phyloP scores from a whole-genome alignment of 2,797 vertebrate species.

The Hydrophis major region DNA sequence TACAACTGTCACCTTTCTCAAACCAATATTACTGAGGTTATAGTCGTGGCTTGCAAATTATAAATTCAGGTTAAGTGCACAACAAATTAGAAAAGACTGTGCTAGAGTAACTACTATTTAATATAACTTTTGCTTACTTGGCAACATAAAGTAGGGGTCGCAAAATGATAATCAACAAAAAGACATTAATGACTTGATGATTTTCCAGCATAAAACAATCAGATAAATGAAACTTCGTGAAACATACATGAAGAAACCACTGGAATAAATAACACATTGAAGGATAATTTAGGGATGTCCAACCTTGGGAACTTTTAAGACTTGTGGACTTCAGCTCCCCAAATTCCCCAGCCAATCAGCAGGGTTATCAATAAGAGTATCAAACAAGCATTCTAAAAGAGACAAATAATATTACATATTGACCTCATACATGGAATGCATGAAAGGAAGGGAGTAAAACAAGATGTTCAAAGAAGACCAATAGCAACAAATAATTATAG shows the following conservation, averaged over 20 bases:
- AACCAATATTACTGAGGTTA: not conserved
- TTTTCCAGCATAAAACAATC: not conserved
- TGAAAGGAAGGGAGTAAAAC: not conserved
- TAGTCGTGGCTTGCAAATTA: not conserved
- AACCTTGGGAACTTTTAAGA: not conserved
- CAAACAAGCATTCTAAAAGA: not conserved
- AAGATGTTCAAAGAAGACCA: not conserved
- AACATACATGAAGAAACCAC: not conserved
- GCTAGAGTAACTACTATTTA: not conserved
- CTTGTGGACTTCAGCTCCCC: not conserved
- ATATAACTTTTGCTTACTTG: not conserved
- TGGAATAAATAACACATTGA: not conserved
- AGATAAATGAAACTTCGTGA: not conserved
- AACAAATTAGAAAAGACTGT: not conserved
- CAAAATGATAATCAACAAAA: not conserved
- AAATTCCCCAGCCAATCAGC: not conserved
- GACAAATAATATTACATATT: not conserved
- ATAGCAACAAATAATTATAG: not conserved
- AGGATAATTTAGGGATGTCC: not conserved
- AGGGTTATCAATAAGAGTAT: not conserved
- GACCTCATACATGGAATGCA: not conserved
- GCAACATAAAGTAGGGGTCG: not conserved
- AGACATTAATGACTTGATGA: not conserved
- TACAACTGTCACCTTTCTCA: not conserved
- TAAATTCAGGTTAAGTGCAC: not conserved